These are phyloP conservation scores for Neotoma lepida DNA, from an alignment of 2,113 vertebrate species.

Conservation along the genomic window DNA sequence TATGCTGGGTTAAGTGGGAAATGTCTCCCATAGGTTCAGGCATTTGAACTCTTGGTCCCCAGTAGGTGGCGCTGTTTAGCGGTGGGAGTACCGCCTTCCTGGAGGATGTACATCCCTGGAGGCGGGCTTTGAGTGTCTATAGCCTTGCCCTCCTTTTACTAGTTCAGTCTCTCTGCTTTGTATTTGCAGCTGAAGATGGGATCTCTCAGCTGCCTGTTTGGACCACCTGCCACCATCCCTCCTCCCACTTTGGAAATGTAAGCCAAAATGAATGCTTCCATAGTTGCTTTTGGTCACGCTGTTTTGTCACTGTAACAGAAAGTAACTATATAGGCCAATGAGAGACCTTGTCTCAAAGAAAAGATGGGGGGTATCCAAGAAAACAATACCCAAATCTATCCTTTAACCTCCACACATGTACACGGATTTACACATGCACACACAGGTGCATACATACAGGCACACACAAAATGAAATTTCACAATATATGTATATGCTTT, in stretches of 20 bases:
- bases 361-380: not conserved
- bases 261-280: not conserved
- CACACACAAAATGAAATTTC: not conserved
- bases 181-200: not conserved
- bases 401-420: not conserved
- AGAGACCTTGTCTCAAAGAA: not conserved
- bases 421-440: not conserved
- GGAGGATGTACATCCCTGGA: not conserved
- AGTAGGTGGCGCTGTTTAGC: not conserved
- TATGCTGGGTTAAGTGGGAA: not conserved
- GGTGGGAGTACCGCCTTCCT: not conserved
- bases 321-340: not conserved
- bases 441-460: not conserved
- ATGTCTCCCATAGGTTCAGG: not conserved
- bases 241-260: not conserved
- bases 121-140: not conserved
- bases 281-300: not conserved
- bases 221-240: not conserved
- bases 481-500: not conserved
- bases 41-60: not conserved
- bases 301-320: not conserved
- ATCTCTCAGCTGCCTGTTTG: not conserved
- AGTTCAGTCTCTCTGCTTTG: not conserved
- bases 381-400: not conserved
- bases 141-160: not conserved